Percentiles rank a stretch among this genome's conserved stretches.
These are phyloP conservation scores for Cryptus armator DNA, from an alignment of 2,888 invertebrate genomes.

Conservation along the genomic window DNA sequence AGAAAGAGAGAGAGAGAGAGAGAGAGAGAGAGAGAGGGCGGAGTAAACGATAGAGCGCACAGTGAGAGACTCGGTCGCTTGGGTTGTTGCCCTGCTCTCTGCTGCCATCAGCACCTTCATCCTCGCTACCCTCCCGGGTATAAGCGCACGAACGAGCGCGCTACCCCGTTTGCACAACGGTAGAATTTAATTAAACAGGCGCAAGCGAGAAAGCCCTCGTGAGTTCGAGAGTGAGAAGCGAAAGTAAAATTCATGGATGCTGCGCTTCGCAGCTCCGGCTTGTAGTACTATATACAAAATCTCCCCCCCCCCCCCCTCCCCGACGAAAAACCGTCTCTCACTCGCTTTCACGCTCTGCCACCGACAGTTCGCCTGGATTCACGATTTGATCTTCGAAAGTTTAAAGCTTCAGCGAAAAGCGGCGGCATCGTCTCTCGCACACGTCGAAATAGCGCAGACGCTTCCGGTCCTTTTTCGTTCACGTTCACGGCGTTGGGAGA, in stretches of 20 bases:
- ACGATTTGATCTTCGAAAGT: slow-evolving; percentile 81
- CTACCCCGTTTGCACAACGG: slow-evolving; percentile 76
- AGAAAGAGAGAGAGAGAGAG: slow-evolving; percentile 23
- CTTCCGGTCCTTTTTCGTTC: slow-evolving; percentile 14
- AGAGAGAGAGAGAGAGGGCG: slow-evolving; percentile 26
- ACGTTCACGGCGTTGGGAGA: slow-evolving; percentile 36
- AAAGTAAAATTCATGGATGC: slow-evolving; percentile 63
- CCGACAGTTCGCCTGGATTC: slow-evolving; percentile 79
- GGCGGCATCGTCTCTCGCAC: not conserved
- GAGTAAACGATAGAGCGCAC: slow-evolving; percentile 7
- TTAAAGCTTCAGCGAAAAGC: slow-evolving; percentile 63
- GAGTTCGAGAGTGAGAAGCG: slow-evolving; percentile 36
- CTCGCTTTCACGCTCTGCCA: slow-evolving; percentile 51
- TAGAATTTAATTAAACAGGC: slow-evolving; percentile 84
- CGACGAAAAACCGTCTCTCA: slow-evolving; percentile 34
- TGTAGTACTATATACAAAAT: slow-evolving; percentile 25
- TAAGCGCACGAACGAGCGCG: slow-evolving; percentile 57
- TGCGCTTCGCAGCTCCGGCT: slow-evolving; percentile 33
- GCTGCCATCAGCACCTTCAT: slow-evolving; percentile 21
- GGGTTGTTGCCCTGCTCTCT: slow-evolving; percentile 68
- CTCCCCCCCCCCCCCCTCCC: not conserved
- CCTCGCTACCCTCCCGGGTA: slow-evolving; percentile 23
- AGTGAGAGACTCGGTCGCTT: slow-evolving; percentile 53
- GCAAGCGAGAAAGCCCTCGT: slow-evolving; percentile 56
- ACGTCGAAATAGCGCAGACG: slow-evolving; percentile 41